Conservation (phyloP, 2,888 invertebrate genomes). For the Octonoba sinensis region DNA sequence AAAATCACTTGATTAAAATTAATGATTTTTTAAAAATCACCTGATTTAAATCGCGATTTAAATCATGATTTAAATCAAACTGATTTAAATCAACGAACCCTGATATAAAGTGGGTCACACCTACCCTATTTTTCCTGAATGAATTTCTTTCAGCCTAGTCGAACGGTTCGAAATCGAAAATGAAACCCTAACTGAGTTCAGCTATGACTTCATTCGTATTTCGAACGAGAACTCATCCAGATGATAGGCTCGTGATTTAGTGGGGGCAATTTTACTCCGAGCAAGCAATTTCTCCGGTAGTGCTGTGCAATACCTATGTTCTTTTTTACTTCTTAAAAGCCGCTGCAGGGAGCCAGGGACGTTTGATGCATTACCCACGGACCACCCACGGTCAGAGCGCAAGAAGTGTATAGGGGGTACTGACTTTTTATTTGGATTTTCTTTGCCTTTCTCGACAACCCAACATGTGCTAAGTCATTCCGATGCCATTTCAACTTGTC, state of each 20-base stretch:
- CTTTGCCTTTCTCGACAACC: conserved; percentile 18
- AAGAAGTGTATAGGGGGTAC: conserved; percentile 9
- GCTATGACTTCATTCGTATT: not conserved
- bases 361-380: conserved; percentile 60
- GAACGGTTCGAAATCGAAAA: too few relatives aligned
- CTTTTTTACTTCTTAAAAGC: conserved; percentile 14
- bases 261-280: conserved; percentile 57
- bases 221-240: not conserved
- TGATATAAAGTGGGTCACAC: too few relatives aligned
- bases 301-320: conserved; percentile 42
- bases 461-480: conserved; percentile 62
- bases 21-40: too few relatives aligned
- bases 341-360: conserved; percentile 33
- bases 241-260: conserved; percentile 33
- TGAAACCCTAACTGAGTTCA: too few relatives aligned
- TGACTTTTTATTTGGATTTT: conserved; percentile 36
- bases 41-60: too few relatives aligned
- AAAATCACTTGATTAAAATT: too few relatives aligned
- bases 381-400: conserved; percentile 45
- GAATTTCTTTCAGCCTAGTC: too few relatives aligned
- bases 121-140: too few relatives aligned
- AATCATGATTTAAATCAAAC: too few relatives aligned
- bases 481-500: conserved; percentile 45
- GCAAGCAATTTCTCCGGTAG: conserved; percentile 59
- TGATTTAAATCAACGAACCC: too few relatives aligned